phyloP scores from a whole-genome alignment of 2,797 vertebrate species.

The Prunella strophiata region DNA sequence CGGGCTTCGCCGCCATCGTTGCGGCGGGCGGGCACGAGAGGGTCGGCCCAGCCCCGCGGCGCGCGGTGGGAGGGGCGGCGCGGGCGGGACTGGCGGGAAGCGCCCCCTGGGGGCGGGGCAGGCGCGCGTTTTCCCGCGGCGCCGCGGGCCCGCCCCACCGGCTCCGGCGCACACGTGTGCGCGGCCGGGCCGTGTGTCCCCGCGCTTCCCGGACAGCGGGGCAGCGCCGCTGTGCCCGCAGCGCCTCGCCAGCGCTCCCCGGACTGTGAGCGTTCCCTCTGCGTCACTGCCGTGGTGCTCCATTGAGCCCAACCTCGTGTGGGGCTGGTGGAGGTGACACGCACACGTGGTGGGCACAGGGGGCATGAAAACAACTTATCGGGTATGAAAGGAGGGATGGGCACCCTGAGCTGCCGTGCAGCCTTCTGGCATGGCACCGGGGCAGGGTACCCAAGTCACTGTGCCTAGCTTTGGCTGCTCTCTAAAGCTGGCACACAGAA shows the following conservation, averaged over 20 bases:
- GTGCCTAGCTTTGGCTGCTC: neutral
- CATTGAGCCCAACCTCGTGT: accelerated
- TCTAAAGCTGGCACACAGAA: neutral
- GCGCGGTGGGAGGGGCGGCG: neutral
- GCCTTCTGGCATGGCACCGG: accelerated
- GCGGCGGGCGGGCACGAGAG: neutral
- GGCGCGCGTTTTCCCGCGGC: conserved; percentile 24
- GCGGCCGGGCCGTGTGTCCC: accelerated
- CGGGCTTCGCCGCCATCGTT: neutral
- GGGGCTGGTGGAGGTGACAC: neutral
- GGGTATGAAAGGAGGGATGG: neutral
- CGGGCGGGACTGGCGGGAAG: neutral
- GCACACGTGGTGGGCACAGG: accelerated
- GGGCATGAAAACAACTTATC: accelerated
- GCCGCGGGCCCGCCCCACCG: neutral
- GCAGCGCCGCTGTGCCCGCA: accelerated
- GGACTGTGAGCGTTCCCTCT: neutral
- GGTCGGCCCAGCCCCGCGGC: too few relatives aligned
- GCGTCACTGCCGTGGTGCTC: accelerated
- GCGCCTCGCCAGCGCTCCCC: too few relatives aligned
- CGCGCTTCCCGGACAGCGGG: too few relatives aligned
- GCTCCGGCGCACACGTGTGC: neutral
- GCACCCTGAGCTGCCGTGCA: too few relatives aligned
- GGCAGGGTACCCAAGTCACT: neutral
- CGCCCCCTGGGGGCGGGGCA: neutral